These are phyloP conservation scores for Coleophora deauratella DNA, from an alignment of 2,888 invertebrate genomes.

Conservation along the genomic window DNA sequence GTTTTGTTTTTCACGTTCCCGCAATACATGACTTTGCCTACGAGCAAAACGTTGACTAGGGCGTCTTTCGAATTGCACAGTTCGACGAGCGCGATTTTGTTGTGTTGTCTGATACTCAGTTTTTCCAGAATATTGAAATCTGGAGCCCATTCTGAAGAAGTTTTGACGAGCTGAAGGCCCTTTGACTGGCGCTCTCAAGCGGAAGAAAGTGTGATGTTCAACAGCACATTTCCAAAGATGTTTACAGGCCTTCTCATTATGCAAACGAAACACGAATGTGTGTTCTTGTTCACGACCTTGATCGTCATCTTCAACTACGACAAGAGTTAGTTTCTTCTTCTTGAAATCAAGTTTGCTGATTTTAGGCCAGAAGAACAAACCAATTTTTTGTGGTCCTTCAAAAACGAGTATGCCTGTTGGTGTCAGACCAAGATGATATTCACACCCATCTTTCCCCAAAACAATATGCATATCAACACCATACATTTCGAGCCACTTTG, in stretches of 20 bases:
- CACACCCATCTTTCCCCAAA: slow-evolving; percentile 95
- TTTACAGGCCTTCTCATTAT: slow-evolving; percentile 98
- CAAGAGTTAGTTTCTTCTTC: slow-evolving; percentile 96
- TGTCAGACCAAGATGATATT: slow-evolving; percentile 96
- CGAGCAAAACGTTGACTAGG: slow-evolving; percentile 97
- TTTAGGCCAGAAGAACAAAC: slow-evolving; percentile 99
- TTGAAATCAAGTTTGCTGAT: slow-evolving; percentile 98
- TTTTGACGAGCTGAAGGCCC: slow-evolving; percentile 92
- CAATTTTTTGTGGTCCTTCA: slow-evolving; percentile 97
- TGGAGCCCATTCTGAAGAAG: slow-evolving; percentile 98
- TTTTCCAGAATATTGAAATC: slow-evolving; percentile 94
- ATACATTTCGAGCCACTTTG: slow-evolving; percentile 98
- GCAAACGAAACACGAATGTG: slow-evolving; percentile 96
- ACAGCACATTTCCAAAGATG: slow-evolving; percentile 99
- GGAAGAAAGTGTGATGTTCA: slow-evolving; percentile 99
- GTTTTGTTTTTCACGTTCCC: slow-evolving; percentile 82
- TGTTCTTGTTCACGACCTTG: slow-evolving; percentile 98
- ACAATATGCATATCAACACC: slow-evolving; percentile 99
- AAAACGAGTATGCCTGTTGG: slow-evolving; percentile 99
- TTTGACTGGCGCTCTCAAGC: slow-evolving; percentile 91
- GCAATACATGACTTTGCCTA: slow-evolving; percentile 89
- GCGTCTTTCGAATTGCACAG: slow-evolving; percentile 96
- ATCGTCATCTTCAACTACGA: slow-evolving; percentile 99
- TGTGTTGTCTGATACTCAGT: slow-evolving; percentile 98
- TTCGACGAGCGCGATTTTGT: slow-evolving; percentile 90